These are phyloP conservation scores for Psittacus erithacus DNA, from an alignment of 2,113 vertebrate genomes.

Conservation along the genomic window DNA sequence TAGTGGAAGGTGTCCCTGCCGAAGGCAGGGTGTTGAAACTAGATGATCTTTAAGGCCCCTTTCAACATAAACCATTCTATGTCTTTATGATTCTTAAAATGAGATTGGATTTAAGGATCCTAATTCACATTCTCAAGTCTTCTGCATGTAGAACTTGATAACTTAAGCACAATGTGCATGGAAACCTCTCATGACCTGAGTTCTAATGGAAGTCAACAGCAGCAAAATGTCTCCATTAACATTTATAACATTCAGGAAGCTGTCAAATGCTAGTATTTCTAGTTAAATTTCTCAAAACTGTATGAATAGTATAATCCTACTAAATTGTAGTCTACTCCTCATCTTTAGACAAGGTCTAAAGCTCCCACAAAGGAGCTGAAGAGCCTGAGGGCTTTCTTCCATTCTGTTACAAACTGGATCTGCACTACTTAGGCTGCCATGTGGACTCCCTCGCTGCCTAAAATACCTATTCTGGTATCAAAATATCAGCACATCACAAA, in stretches of 20 bases:
- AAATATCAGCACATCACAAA: neutral
- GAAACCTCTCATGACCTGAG: neutral
- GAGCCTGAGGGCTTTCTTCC: neutral
- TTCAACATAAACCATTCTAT: neutral
- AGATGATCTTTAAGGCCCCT: neutral
- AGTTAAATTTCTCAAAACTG: neutral
- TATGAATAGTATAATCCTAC: neutral
- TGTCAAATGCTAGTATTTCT: neutral
- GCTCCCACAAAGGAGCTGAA: neutral
- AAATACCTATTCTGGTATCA: neutral
- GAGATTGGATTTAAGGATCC: neutral
- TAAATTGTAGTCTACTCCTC: neutral
- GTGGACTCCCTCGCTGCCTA: neutral
- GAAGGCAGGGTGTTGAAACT: neutral
- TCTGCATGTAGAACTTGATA: neutral
- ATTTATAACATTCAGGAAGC: neutral
- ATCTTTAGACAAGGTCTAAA: neutral
- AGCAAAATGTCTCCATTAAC: neutral
- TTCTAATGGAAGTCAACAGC: neutral
- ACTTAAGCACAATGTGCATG: rapidly evolving
- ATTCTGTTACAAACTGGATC: neutral
- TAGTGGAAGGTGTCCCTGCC: neutral
- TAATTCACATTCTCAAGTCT: neutral
- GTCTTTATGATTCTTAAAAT: neutral
- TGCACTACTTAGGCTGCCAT: neutral